Base-by-base conservation (phyloP, 2,797 vertebrate genomes). In the Falco peregrinus region DNA sequence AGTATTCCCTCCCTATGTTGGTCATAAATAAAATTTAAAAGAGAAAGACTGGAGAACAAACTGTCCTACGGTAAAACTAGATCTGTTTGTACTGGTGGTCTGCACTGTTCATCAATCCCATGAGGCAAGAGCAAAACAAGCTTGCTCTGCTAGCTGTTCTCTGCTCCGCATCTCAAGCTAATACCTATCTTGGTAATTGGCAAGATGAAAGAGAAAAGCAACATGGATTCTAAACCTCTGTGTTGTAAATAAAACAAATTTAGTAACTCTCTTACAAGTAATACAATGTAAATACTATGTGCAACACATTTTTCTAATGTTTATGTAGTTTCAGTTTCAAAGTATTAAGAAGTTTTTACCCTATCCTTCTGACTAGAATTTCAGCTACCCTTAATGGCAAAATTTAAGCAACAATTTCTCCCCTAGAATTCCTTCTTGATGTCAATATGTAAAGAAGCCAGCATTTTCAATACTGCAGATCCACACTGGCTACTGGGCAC, bases 401-500 rank as follows among this genome's bases (percentile, higher is more conserved):
- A 88, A 74, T 76, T 39, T 29, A 35, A 93, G 61, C 73, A 89
- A 50, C 50, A 33, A 39, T 71, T 60, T 94, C 67, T 82, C 73
- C 73, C 85, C 80, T 77, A 47, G 64, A 94, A 90, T 76, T 76
- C 69, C 76, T 96, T 84, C 84, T 41, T 59, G 31, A 70, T 53
- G 51, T 61, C 84, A 96, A 5, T 59, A 77, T 54, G 45, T 93
- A 61, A 92, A 94, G 84, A 93, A 70, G 76, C n/a, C 84, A 79
- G 63, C 79, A 82, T 95, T 97, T 95, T 95, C 70, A 87, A 64
- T 74, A 77, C 1, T 97, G 92, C 92, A 97, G 92, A 94, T 79
- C 75, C 93, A 93, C 70, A 37, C n/a, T 70, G 82, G 84, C 65
- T 94, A 69, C 61, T 57, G 64, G 53, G 93, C 93, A 88, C 39